These are phyloP conservation scores for Saxidomus purpurata DNA, from an alignment of 1,140 invertebrate genomes.

Conservation along the genomic window DNA sequence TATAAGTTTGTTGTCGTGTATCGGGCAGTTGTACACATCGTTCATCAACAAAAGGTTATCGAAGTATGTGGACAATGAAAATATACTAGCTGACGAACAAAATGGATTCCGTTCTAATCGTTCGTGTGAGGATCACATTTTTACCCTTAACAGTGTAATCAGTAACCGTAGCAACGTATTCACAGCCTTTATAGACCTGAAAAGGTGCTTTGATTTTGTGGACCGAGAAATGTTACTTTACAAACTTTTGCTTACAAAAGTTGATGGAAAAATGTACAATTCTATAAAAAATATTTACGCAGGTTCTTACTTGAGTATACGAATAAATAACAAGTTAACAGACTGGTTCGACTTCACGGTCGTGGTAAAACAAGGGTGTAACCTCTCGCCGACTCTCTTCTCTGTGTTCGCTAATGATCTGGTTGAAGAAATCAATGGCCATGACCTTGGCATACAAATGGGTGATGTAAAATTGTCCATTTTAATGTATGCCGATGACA, in stretches of 20 bases:
- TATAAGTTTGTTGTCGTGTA: conserved; percentile 18
- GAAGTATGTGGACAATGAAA: background rate
- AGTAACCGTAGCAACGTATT: too few species aligned
- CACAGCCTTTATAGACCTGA: background rate
- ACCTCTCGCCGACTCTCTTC: background rate
- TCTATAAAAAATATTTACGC: background rate
- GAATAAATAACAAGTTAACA: background rate
- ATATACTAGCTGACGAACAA: conserved; percentile 43
- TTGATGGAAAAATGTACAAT: background rate
- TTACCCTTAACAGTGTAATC: too few species aligned
- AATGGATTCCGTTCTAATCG: conserved; percentile 26
- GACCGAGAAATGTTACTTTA: background rate
- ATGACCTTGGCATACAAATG: background rate
- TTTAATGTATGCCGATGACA: background rate
- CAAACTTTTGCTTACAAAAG: background rate
- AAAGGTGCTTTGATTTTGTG: background rate
- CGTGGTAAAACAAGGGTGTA: background rate
- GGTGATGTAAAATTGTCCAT: background rate
- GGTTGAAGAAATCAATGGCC: background rate
- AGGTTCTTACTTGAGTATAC: background rate
- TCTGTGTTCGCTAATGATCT: background rate
- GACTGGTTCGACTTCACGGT: background rate
- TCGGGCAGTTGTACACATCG: conserved; percentile 6
- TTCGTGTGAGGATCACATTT: too few species aligned
- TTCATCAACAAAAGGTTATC: conserved; percentile 28